phyloP scores from a whole-genome alignment of 2,888 invertebrate species.

The Spicauda simplicius region DNA sequence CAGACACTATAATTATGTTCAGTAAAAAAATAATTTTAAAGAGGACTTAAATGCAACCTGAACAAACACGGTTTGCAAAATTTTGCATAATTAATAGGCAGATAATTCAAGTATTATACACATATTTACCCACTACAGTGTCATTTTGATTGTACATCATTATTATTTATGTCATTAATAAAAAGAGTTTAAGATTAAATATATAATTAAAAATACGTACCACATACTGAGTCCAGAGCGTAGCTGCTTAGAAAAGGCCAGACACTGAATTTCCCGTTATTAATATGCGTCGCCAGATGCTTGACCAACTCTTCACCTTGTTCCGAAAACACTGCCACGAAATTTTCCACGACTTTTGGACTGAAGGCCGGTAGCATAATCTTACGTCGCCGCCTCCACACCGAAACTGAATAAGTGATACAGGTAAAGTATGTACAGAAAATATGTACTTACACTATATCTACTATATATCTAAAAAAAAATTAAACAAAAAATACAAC shows the following conservation, averaged over 20 bases:
- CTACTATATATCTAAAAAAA: no score
- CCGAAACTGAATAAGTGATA: conserved; percentile 59
- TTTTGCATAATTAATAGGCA: no score
- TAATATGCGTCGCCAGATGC: conserved; percentile 55
- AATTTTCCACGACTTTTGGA: conserved; percentile 87
- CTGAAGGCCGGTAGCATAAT: conserved; percentile 88
- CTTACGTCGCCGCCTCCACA: conserved; percentile 87
- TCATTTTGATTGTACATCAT: no score
- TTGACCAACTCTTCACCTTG: conserved; percentile 80
- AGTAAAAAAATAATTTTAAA: no score
- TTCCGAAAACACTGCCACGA: conserved; percentile 86
- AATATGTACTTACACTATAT: background rate
- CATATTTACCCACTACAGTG: no score
- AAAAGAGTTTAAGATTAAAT: no score
- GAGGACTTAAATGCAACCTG: no score
- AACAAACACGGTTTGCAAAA: no score
- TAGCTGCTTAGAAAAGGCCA: conserved; percentile 83
- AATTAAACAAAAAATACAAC: no score
- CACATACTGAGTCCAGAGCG: conserved; percentile 87
- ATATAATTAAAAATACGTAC: conserved; percentile 63
- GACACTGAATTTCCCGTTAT: conserved; percentile 70
- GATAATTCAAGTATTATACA: no score
- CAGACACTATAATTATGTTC: no score
- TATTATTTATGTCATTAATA: no score
- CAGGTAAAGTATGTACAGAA: background rate